Evolutionary conservation across 2,113 vertebrate species (phyloP), one percentile per base, ranked within the genome.

Genomic region (Stigmatopora nigra): DNA sequence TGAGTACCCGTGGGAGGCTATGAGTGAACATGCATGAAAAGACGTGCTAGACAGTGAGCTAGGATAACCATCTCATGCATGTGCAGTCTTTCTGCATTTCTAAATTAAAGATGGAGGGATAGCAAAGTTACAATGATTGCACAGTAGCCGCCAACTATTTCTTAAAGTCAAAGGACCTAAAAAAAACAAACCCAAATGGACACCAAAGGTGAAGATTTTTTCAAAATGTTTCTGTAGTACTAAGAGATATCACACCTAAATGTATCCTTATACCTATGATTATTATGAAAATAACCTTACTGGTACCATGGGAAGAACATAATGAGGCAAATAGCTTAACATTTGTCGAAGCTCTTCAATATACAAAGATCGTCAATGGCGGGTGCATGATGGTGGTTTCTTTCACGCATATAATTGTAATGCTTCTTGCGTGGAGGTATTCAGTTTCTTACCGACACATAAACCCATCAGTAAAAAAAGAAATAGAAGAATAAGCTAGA

Each of bases 81-180:
- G 78, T 65, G 74, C 70, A 69, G 76, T 81, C 74, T 72, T 78
- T 76, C 80, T 82, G 84, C 86, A 77, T 83, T 90, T 86, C 82
- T 87, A 89, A 90, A 91, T 92, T 89, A 91, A 91, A 91, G 89
- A 90, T 89, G 35, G 65, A 57, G 62, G 75, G 89, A 91, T 90
- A 90, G 64, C 36, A 35, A 16, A 25, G 73, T 47, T 17, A 44
- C 66, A 74, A 84, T 77, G 71, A 79, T 70, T 62, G 68, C 45
- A 13, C 60, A 61, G 72, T 72, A 88, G 84, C 79, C 74, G n/a
- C n/a, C 69, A 48, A 69, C 76, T 71, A 73, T 78, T 47, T 65
- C 73, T 62, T 61, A 60, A 75, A 75, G 73, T 74, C 77, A 79
- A 84, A 73, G 72, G 71, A 87, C 77, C 73, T 59, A 46, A 72